These are phyloP conservation scores for Macrobrachium rosenbergii DNA, from an alignment of 1,140 invertebrate genomes.

Conservation along the genomic window DNA sequence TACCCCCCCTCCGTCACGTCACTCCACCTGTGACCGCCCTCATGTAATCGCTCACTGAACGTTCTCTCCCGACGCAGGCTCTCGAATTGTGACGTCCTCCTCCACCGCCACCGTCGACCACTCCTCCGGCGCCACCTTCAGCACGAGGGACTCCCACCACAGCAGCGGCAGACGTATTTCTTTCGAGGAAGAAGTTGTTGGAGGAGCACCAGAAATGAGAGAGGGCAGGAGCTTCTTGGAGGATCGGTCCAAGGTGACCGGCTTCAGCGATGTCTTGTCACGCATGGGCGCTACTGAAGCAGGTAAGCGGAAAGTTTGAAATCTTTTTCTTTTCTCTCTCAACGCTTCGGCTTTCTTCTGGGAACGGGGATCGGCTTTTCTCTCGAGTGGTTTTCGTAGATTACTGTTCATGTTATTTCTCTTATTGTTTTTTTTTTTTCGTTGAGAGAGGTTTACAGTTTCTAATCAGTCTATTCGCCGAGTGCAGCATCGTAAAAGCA, in stretches of 20 bases:
- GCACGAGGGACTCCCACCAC: constrained; percentile 16
- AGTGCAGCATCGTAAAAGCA: too few species aligned
- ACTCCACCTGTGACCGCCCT: not conserved
- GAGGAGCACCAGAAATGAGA: constrained; percentile 16
- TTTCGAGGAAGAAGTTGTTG: not conserved
- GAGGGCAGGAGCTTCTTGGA: constrained; percentile 74
- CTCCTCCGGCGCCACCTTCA: not conserved
- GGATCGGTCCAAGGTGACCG: constrained; percentile 78
- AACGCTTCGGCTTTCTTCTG: too few species aligned
- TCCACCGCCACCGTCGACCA: constrained; percentile 47
- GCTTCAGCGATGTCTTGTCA: constrained; percentile 80
- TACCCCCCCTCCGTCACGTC: not conserved
- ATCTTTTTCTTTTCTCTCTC: too few species aligned
- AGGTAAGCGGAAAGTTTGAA: constrained; percentile 70
- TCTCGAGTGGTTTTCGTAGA: too few species aligned
- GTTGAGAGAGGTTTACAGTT: too few species aligned
- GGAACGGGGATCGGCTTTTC: too few species aligned
- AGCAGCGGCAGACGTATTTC: not conserved
- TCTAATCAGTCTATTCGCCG: too few species aligned
- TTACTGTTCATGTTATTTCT: too few species aligned
- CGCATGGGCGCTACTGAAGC: constrained; percentile 82
- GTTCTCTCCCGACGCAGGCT: not conserved
- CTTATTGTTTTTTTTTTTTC: too few species aligned
- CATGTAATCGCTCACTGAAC: not conserved
- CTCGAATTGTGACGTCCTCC: constrained; percentile 27